Percentiles rank a stretch among this genome's conserved stretches.
Conservation (phyloP, 2,113 vertebrate genomes). For the Urocynchramus pylzowi region DNA sequence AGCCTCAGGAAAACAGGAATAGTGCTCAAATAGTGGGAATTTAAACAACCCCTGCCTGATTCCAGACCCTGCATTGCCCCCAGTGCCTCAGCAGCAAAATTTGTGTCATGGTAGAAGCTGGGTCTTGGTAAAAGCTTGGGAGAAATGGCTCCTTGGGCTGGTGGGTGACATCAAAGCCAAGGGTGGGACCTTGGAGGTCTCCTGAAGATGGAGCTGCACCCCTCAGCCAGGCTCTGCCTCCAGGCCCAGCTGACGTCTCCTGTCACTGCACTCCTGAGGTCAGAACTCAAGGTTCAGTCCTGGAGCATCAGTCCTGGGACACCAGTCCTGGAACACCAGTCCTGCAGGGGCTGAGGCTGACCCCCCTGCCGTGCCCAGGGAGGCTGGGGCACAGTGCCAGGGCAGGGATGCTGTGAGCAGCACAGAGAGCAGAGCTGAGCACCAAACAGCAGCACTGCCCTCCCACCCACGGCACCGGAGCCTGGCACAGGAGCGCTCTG, state of each 20-base stretch:
- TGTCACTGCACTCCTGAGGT: background rate
- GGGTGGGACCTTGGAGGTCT: background rate
- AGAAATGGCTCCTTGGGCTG: background rate
- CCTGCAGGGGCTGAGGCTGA: background rate
- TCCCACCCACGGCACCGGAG: background rate
- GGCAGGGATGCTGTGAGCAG: background rate
- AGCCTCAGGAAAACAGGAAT: accelerated
- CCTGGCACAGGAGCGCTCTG: accelerated
- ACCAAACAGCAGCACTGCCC: background rate
- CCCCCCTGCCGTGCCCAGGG: background rate
- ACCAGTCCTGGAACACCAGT: too few relatives aligned
- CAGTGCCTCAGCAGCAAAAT: background rate
- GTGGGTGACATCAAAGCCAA: background rate
- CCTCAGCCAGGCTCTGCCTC: background rate
- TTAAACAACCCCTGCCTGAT: background rate
- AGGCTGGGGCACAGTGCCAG: background rate
- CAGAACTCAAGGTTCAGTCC: background rate
- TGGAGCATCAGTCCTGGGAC: background rate
- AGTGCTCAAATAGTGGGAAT: background rate
- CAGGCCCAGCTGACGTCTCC: background rate
- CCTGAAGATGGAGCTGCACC: background rate
- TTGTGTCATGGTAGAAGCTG: background rate
- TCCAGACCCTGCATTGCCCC: background rate
- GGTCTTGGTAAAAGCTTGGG: background rate
- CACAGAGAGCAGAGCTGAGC: background rate